Percentiles rank a stretch among this genome's conserved stretches.
phyloP scores from a whole-genome alignment of 2,113 vertebrate species.

The Capricornis sumatraensis region DNA sequence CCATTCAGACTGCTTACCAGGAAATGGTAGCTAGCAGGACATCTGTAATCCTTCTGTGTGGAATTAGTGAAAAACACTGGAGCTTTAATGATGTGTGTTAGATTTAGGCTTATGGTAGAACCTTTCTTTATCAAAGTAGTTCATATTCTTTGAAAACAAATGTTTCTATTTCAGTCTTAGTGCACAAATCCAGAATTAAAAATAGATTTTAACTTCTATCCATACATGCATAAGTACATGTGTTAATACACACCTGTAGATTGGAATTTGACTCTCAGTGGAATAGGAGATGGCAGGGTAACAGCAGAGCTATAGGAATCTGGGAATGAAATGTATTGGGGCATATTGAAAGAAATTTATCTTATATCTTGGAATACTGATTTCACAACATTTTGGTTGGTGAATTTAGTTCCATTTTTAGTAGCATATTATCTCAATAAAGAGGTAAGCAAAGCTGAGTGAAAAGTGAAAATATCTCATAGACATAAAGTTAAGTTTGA shows the following conservation, averaged over 20 bases:
- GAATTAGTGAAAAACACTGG: conserved; percentile 56
- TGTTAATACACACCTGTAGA: background rate
- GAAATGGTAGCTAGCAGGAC: conserved; percentile 66
- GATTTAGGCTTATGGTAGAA: background rate
- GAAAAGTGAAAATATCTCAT: background rate
- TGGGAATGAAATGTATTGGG: background rate
- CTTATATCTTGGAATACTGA: background rate
- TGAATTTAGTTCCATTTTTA: conserved; percentile 28
- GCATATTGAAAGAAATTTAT: background rate
- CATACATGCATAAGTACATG: background rate
- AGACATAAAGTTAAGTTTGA: conserved; percentile 15
- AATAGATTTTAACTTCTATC: background rate
- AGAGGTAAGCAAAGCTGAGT: conserved; percentile 21
- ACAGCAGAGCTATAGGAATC: background rate
- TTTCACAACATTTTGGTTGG: background rate
- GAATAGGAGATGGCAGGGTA: background rate
- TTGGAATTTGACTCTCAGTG: background rate
- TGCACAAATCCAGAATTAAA: background rate
- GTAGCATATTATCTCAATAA: conserved; percentile 6
- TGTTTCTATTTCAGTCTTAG: conserved; percentile 7
- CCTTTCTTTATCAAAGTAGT: background rate
- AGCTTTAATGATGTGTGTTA: conserved; percentile 50
- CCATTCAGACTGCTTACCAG: conserved; percentile 65
- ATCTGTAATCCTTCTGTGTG: conserved; percentile 61
- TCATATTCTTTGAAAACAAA: conserved; percentile 11